Evolutionary conservation across 2,888 invertebrate species (phyloP).

Genomic region (Mimachlamys varia): DNA sequence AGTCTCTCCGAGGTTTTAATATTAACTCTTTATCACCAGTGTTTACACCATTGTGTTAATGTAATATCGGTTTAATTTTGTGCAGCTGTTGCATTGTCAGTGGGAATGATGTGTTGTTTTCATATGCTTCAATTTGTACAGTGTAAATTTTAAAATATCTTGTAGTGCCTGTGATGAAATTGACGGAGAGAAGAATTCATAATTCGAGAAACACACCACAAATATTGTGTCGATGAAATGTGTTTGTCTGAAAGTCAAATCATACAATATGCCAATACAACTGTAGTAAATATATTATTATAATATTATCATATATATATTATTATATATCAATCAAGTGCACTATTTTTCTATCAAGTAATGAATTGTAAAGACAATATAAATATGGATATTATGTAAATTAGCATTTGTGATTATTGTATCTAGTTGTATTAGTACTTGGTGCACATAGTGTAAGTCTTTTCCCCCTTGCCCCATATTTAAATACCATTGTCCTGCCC

Average conservation of each 20-base stretch:
- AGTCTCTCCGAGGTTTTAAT: background rate
- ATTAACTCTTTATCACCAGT: background rate
- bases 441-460: conserved; percentile 26
- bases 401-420: conserved; percentile 22
- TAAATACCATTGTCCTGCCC: background rate
- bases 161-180: conserved; percentile 36
- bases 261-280: conserved; percentile 34
- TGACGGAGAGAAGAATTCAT: conserved; percentile 27
- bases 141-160: conserved; percentile 47
- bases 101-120: conserved; percentile 39
- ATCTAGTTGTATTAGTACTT: background rate
- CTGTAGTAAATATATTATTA: conserved; percentile 9
- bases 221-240: background rate
- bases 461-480: background rate
- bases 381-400: conserved; percentile 20
- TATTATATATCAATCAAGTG: conserved; percentile 24
- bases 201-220: conserved; percentile 8
- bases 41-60: conserved; percentile 6
- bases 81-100: conserved; percentile 29
- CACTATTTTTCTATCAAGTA: conserved; percentile 31
- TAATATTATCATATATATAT: conserved; percentile 23
- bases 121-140: conserved; percentile 48
- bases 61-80: background rate
- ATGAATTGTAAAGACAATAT: conserved; percentile 36
- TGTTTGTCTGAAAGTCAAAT: conserved; percentile 21